Conservation (phyloP, 2,797 vertebrate genomes). For the Falco biarmicus region DNA sequence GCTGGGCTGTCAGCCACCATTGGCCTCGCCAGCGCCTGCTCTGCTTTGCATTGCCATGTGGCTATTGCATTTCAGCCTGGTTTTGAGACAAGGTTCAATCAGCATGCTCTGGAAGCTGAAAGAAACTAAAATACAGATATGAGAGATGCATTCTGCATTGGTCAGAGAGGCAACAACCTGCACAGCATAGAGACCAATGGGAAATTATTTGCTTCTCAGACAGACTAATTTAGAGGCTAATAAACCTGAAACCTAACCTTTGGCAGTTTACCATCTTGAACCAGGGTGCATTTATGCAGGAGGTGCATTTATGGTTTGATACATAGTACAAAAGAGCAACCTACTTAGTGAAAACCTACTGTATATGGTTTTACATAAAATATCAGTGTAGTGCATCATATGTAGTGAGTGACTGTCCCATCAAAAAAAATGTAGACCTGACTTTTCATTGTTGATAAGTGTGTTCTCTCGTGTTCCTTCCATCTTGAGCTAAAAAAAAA, state of each 20-base stretch:
- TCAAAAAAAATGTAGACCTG: no score
- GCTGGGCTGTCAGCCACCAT: no score
- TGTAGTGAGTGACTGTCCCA: background rate
- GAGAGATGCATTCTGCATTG: background rate
- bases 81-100: background rate
- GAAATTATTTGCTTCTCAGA: background rate
- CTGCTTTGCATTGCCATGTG: accelerated
- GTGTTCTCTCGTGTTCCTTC: background rate
- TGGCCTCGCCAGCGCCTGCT: background rate
- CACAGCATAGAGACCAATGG: background rate
- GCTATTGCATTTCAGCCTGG: background rate
- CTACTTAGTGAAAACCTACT: background rate
- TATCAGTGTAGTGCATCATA: background rate
- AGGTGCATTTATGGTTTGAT: background rate
- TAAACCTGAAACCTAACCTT: background rate
- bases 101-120: background rate
- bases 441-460: background rate
- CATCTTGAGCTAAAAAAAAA: background rate
- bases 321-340: background rate
- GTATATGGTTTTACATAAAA: background rate
- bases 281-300: no score
- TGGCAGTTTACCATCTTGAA: background rate
- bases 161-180: background rate
- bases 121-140: background rate
- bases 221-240: background rate